Evolutionary conservation across 2,888 invertebrate genomes (phyloP).

Genomic region (Euplexia lucipara): DNA sequence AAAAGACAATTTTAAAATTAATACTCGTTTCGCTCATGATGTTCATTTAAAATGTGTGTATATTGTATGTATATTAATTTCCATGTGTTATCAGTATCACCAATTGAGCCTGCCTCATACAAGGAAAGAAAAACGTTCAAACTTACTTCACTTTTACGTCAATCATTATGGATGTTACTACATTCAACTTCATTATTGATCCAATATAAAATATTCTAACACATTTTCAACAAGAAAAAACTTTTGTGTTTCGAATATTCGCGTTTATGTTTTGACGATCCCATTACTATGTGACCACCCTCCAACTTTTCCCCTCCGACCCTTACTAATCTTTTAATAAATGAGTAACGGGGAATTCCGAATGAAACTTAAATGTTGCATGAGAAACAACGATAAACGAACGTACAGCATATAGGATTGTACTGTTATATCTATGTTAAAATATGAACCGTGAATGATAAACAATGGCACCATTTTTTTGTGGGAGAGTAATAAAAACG

Average conservation of each 20-base stretch:
- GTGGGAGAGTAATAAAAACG: background rate
- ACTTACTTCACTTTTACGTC: too few species aligned
- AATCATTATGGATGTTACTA: too few species aligned
- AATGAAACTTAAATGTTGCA: constrained; percentile 65
- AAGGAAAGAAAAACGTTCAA: too few species aligned
- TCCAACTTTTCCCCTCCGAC: constrained; percentile 53
- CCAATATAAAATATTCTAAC: background rate
- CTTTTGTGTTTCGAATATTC: constrained; percentile 28
- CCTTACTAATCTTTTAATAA: constrained; percentile 67
- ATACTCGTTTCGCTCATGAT: too few species aligned
- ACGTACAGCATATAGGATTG: constrained; percentile 4
- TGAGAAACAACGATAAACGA: constrained; percentile 52
- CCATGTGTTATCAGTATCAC: too few species aligned
- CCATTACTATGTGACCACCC: constrained; percentile 64
- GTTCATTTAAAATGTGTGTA: too few species aligned
- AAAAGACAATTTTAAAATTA: too few species aligned
- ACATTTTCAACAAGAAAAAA: constrained; percentile 3
- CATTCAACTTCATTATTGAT: background rate
- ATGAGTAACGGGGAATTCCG: constrained; percentile 77
- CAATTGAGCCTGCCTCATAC: too few species aligned
- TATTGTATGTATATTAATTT: too few species aligned
- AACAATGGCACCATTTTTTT: constrained; percentile 30
- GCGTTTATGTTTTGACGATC: constrained; percentile 34
- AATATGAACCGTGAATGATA: constrained; percentile 21
- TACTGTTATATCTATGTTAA: constrained; percentile 24